Evolutionary conservation across 2,888 invertebrate species (phyloP), one percentile per base, ranked within the genome.

Genomic region (Diarsia brunnea): DNA sequence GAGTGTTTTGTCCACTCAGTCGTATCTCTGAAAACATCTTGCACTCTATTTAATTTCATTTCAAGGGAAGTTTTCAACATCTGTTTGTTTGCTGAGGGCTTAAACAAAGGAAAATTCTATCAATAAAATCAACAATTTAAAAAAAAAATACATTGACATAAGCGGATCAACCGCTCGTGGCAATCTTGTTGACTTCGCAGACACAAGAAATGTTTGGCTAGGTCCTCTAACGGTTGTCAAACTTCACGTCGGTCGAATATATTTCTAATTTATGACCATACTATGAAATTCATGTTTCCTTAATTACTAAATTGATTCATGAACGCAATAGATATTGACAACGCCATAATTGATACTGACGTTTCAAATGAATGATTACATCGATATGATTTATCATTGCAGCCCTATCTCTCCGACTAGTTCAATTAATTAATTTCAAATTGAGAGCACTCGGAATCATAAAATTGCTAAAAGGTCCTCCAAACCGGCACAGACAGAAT

Each of bases 241-340:
- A 2, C 0, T 60, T 73, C 16, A 16, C 3, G 16, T 38, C 7
- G 4, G n/a, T 47, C 12, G 10, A 16, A 63, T 7, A n/a, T 43
- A n/a, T 11, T 24, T 55, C n/a, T 14, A 14, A 63, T 65, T 60
- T 19, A 66, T 19, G 16, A 12, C 51, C 45, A 58, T 47, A 38
- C n/a, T 14, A 65, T 53, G 21, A 53, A 61, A 67, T 66, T 49
- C 27, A 69, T 69, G 49, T 69, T 49, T 55, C 55, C 43, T 1
- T 67, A 69, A 66, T 81, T 16, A 78, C 74, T 71, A n/a, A 71
- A 76, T 79, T 85, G 78, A 78, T 75, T 79, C 55, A 76, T 79
- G 82, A 70, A 70, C 47, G 55, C 63, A 76, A 76, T 81, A 76
- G 55, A 79, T 76, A 63, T 69, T 69, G 82, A 79, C 79, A 75